Conservation (phyloP, 2,888 invertebrate genomes). For the Odontocerum albicorne region DNA sequence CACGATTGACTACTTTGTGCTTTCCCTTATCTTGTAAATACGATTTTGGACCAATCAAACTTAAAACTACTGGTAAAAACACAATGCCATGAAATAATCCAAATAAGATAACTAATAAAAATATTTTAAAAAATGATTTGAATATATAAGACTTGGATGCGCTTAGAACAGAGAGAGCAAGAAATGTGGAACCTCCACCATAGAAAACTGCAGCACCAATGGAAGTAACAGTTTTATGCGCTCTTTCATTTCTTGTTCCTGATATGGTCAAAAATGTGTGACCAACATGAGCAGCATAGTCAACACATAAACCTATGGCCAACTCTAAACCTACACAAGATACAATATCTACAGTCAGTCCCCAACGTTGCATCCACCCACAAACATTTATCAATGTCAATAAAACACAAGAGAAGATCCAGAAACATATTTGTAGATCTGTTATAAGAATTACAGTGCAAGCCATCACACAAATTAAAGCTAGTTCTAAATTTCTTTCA, state of each 20-base stretch:
- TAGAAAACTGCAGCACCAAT: conserved; percentile 77
- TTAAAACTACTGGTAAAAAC: conserved; percentile 74
- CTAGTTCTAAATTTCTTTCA: conserved; percentile 72
- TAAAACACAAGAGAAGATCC: conserved; percentile 76
- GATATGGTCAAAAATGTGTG: conserved; percentile 74
- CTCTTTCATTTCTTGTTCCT: conserved; percentile 58
- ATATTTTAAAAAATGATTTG: conserved; percentile 74
- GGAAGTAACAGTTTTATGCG: conserved; percentile 65
- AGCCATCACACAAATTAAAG: conserved; percentile 76
- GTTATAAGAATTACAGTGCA: conserved; percentile 76
- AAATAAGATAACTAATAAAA: conserved; percentile 73
- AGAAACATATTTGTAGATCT: conserved; percentile 73
- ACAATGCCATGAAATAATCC: conserved; percentile 78
- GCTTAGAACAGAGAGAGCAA: conserved; percentile 70
- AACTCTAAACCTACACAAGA: conserved; percentile 80
- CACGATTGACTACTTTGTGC: neutral
- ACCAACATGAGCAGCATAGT: conserved; percentile 81
- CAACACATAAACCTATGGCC: conserved; percentile 80
- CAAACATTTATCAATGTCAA: conserved; percentile 74
- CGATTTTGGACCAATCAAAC: conserved; percentile 66
- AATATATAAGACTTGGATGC: conserved; percentile 77
- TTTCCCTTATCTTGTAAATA: conserved; percentile 8
- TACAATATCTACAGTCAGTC: conserved; percentile 78
- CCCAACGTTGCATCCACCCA: conserved; percentile 81
- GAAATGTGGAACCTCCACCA: conserved; percentile 76